phyloP scores from a whole-genome alignment of 2,797 vertebrate species.

The Myoxocephalus aenaeus region DNA sequence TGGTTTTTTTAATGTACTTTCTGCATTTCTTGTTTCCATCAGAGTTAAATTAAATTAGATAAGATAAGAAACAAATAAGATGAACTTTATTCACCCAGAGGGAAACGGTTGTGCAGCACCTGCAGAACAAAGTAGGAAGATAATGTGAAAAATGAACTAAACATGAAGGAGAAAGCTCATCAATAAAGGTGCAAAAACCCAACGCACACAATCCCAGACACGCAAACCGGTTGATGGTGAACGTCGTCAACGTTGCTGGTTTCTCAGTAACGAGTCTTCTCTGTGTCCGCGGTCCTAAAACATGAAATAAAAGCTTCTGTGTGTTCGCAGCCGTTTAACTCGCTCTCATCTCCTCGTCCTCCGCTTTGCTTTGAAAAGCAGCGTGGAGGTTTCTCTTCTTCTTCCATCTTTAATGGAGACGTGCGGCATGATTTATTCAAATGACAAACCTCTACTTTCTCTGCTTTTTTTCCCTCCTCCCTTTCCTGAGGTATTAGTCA shows the following conservation, averaged over 20 bases:
- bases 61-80: no score
- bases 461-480: constrained; percentile 41
- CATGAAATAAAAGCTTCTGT: background rate
- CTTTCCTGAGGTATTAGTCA: constrained; percentile 77
- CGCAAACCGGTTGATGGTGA: background rate
- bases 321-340: constrained; percentile 11
- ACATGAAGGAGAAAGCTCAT: background rate
- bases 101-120: no score
- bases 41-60: no score
- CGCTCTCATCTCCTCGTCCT: constrained; percentile 13
- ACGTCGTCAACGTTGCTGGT: background rate
- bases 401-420: constrained; percentile 72
- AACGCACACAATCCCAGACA: background rate
- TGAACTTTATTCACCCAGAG: no score
- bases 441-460: constrained; percentile 70
- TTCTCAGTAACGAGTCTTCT: background rate
- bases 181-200: background rate
- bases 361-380: constrained; percentile 51
- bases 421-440: constrained; percentile 82
- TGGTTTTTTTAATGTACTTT: background rate
- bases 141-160: background rate
- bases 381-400: constrained; percentile 36
- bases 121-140: background rate
- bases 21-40: background rate
- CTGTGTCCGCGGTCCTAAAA: background rate